Percentiles rank a stretch among this genome's conserved stretches.
phyloP scores from a whole-genome alignment of 2,888 invertebrate species.

The Pammene fasciana region DNA sequence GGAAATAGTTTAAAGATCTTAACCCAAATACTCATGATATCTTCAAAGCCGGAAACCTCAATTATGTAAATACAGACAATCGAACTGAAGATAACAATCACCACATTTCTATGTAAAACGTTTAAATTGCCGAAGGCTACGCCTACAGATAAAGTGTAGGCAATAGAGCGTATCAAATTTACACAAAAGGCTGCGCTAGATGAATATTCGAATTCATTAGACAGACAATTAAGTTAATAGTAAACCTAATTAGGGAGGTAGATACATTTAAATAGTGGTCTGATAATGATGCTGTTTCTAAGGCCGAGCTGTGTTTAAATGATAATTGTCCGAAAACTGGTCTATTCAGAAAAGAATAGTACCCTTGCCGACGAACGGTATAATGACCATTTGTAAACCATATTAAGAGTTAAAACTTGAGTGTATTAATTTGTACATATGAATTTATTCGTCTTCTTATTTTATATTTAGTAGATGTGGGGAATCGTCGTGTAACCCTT shows the following conservation, averaged over 20 bases:
- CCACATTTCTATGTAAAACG: conserved; percentile 35
- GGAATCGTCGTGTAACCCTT: background rate
- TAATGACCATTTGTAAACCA: background rate
- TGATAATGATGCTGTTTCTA: conserved; percentile 13
- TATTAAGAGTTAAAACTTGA: background rate
- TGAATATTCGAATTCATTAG: conserved; percentile 36
- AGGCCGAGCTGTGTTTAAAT: background rate
- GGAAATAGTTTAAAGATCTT: conserved; percentile 1
- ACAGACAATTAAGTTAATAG: conserved; percentile 26
- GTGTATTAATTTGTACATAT: background rate
- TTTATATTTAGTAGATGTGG: background rate
- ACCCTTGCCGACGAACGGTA: background rate
- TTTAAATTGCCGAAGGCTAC: conserved; percentile 37
- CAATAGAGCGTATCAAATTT: conserved; percentile 38
- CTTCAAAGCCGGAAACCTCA: conserved; percentile 24
- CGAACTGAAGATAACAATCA: conserved; percentile 33
- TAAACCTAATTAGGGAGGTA: conserved; percentile 27
- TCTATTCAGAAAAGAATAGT: background rate
- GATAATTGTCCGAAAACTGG: background rate
- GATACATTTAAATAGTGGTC: conserved; percentile 17
- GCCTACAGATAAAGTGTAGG: conserved; percentile 33
- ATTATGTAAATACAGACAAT: conserved; percentile 36
- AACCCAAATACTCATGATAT: conserved; percentile 18
- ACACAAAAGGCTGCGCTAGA: conserved; percentile 26
- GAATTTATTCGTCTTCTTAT: background rate